phyloP scores from a whole-genome alignment of 2,113 vertebrate genomes.

The Labrus mixtus region DNA sequence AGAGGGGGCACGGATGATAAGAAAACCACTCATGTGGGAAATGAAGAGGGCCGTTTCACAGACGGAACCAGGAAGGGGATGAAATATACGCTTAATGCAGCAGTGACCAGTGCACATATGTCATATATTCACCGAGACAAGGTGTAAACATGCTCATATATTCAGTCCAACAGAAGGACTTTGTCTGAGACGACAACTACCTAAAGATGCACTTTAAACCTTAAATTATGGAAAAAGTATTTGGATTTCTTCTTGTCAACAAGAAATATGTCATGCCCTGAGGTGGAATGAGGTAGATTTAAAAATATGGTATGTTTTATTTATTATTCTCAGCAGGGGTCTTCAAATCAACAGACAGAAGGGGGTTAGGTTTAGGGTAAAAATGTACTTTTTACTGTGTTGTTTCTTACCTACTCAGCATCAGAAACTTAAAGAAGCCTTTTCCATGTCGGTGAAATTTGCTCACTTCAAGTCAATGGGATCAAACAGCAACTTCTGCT shows the following conservation, averaged over 20 bases:
- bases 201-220: constrained; percentile 29
- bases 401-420: neutral
- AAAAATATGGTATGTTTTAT: neutral
- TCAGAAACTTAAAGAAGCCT: neutral
- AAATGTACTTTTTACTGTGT: neutral
- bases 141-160: constrained; percentile 79
- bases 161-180: constrained; percentile 57
- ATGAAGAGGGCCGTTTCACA: constrained; percentile 72
- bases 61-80: constrained; percentile 66
- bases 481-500: constrained; percentile 3
- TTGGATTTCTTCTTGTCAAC: constrained; percentile 31
- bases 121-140: constrained; percentile 73
- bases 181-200: constrained; percentile 19
- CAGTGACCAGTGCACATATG: constrained; percentile 65
- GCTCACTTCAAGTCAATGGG: constrained; percentile 11
- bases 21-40: constrained; percentile 81
- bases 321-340: neutral
- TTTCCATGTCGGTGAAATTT: neutral
- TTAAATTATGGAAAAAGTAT: constrained; percentile 28
- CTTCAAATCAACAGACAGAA: neutral
- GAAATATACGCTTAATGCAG: constrained; percentile 78
- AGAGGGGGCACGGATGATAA: constrained; percentile 69
- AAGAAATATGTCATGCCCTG: constrained; percentile 33
- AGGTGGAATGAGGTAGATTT: neutral
- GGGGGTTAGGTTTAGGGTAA: neutral